Conservation (phyloP, 1,140 invertebrate genomes). For the Trichonephila clavata region DNA sequence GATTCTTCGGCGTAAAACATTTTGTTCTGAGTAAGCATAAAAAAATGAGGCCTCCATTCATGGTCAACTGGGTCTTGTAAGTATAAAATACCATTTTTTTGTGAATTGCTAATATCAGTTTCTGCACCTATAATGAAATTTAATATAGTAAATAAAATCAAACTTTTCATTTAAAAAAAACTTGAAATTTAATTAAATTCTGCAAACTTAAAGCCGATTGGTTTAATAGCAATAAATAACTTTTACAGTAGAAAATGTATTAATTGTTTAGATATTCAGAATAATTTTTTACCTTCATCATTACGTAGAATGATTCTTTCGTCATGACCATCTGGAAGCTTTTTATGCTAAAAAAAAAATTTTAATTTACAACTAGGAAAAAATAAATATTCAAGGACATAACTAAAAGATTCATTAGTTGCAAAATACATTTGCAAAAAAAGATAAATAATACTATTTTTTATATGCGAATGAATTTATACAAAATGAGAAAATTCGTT, state of each 20-base stretch:
- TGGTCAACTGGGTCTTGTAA: slow-evolving; percentile 93
- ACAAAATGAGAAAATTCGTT: too few relatives aligned
- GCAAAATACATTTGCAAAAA: too few relatives aligned
- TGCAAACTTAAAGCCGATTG: too few relatives aligned
- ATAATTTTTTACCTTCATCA: slow-evolving; percentile 83
- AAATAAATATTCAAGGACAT: neutral
- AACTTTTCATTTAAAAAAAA: neutral
- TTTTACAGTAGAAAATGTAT: neutral
- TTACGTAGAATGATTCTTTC: slow-evolving; percentile 86
- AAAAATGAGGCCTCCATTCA: slow-evolving; percentile 95
- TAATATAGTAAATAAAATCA: neutral
- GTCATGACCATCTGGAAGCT: slow-evolving; percentile 92
- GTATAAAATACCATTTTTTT: slow-evolving; percentile 95
- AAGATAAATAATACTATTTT: too few relatives aligned
- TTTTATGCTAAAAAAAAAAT: slow-evolving; percentile 87
- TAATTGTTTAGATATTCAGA: neutral
- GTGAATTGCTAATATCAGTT: slow-evolving; percentile 91
- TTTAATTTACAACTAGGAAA: slow-evolving; percentile 55
- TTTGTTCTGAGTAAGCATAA: slow-evolving; percentile 94
- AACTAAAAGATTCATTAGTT: neutral
- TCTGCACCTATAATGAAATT: slow-evolving; percentile 81
- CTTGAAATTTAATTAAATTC: too few relatives aligned
- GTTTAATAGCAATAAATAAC: too few relatives aligned
- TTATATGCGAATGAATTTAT: too few relatives aligned
- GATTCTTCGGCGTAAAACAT: slow-evolving; percentile 90